Evolutionary conservation across 2,888 invertebrate species (phyloP).

Genomic region (Gymnocheta viridis): DNA sequence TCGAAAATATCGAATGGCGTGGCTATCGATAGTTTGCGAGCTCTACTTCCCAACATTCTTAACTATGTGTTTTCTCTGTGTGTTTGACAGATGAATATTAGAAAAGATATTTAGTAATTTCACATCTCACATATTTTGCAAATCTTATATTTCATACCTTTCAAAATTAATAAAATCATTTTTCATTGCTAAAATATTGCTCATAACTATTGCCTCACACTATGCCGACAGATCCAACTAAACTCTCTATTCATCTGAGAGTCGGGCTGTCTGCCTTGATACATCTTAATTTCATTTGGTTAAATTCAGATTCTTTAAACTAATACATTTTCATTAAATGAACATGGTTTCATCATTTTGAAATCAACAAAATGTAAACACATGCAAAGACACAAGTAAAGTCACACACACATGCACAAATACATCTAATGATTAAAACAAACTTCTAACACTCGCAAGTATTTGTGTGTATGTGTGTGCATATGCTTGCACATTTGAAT

Average conservation of each 20-base stretch:
- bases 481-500: not conserved
- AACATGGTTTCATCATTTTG: slow-evolving; percentile 55
- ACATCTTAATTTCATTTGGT: slow-evolving; percentile 36
- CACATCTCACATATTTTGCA: too few relatives aligned
- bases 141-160: too few relatives aligned
- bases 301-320: slow-evolving; percentile 29
- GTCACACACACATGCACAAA: not conserved
- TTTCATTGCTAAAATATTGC: too few relatives aligned
- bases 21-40: too few relatives aligned
- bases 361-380: slow-evolving; percentile 32
- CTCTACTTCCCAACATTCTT: too few relatives aligned
- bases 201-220: not conserved
- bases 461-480: not conserved
- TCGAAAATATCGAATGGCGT: too few relatives aligned
- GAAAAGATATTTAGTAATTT: too few relatives aligned
- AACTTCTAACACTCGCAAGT: not conserved
- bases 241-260: not conserved
- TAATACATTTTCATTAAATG: slow-evolving; percentile 62
- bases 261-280: not conserved
- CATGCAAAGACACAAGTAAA: not conserved
- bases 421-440: slow-evolving; percentile 3
- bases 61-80: too few relatives aligned
- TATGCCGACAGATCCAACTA: not conserved
- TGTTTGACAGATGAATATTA: too few relatives aligned
- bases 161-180: too few relatives aligned